phyloP scores from a whole-genome alignment of 1,140 invertebrate genomes.

The Steinernema khuongi region DNA sequence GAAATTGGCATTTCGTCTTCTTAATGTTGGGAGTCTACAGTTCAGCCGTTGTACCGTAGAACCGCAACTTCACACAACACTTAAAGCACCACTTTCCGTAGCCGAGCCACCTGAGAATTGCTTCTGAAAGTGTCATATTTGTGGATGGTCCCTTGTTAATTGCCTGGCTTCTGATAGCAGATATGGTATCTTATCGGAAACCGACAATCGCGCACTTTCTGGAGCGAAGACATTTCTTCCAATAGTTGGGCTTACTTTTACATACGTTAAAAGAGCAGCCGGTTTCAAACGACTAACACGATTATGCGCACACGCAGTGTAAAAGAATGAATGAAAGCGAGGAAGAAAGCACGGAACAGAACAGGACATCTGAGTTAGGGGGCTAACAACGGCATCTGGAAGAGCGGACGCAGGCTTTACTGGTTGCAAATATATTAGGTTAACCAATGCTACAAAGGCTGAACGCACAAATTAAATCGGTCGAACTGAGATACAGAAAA shows the following conservation, averaged over 20 bases:
- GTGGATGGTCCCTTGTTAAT: too few relatives aligned
- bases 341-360: not conserved
- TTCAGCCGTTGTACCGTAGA: too few relatives aligned
- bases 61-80: not conserved
- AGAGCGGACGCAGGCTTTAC: not conserved
- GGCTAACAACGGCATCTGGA: too few relatives aligned
- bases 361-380: not conserved
- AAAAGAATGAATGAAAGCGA: not conserved
- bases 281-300: not conserved
- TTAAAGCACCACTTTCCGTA: not conserved
- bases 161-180: not conserved
- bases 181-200: not conserved
- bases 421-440: not conserved
- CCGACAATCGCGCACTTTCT: not conserved
- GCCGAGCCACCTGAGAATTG: constrained; percentile 4
- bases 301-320: not conserved
- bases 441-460: not conserved
- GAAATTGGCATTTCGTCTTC: not conserved
- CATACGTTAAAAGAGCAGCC: not conserved
- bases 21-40: not conserved
- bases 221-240: not conserved
- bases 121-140: too few relatives aligned
- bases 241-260: not conserved
- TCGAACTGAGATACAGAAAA: too few relatives aligned
- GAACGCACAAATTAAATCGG: not conserved